A percentile compares a stretch with the other conserved stretches of the same genome.
phyloP scores from a whole-genome alignment of 2,888 invertebrate species.

The Tetrapedia diversipes region DNA sequence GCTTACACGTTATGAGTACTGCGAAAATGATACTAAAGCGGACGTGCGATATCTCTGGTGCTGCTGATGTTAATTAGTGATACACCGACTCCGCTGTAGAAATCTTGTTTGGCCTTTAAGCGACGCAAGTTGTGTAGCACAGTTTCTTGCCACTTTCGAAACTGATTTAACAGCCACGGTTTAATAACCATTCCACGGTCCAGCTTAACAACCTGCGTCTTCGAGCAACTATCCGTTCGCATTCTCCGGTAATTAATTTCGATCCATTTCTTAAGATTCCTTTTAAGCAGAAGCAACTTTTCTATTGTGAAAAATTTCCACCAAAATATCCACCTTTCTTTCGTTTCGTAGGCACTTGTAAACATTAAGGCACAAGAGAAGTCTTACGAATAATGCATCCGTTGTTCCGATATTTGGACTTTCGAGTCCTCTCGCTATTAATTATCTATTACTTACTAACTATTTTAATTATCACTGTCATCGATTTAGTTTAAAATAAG shows the following conservation, averaged over 20 bases:
- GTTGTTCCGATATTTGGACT: too few species aligned
- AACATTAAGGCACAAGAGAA: too few species aligned
- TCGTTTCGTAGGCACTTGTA: too few species aligned
- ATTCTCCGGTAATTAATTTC: background rate
- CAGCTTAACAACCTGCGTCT: slow-evolving; percentile 26
- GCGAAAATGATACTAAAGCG: slow-evolving; percentile 47
- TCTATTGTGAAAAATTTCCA: too few species aligned
- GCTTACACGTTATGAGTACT: slow-evolving; percentile 8
- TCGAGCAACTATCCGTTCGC: slow-evolving; percentile 33
- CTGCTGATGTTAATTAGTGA: slow-evolving; percentile 61
- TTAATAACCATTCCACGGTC: slow-evolving; percentile 33
- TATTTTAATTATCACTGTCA: too few species aligned
- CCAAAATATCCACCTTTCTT: too few species aligned
- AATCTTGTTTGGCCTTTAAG: slow-evolving; percentile 50
- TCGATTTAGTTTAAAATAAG: too few species aligned
- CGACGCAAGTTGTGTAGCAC: slow-evolving; percentile 6
- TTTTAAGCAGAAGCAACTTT: background rate
- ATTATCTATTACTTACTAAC: too few species aligned
- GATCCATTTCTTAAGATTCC: background rate
- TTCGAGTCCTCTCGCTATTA: too few species aligned
- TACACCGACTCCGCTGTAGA: slow-evolving; percentile 44
- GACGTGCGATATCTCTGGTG: slow-evolving; percentile 53
- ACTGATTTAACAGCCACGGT: slow-evolving; percentile 44
- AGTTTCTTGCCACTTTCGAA: slow-evolving; percentile 34
- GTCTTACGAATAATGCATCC: too few species aligned